Evolutionary conservation across 2,888 invertebrate species (phyloP).

Genomic region (Smittia aterrima): DNA sequence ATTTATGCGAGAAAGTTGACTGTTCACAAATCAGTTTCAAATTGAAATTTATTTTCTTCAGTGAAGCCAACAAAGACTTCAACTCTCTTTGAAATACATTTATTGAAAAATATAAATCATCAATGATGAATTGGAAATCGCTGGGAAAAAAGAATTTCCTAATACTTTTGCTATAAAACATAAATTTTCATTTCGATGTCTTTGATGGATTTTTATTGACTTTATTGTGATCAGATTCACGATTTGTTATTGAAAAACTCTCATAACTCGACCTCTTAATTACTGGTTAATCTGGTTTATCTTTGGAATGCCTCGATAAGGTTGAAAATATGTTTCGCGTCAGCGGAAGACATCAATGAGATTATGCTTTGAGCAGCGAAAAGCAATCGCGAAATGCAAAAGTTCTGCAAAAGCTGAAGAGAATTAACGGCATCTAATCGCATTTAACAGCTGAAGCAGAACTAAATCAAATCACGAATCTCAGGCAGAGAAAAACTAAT

Average conservation of each 20-base stretch:
- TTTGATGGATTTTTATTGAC: not conserved
- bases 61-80: too few species aligned
- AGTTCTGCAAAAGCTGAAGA: not conserved
- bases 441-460: not conserved
- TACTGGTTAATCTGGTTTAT: conserved; percentile 22
- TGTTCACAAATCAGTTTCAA: too few species aligned
- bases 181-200: conserved; percentile 4
- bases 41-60: too few species aligned
- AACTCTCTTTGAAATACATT: too few species aligned
- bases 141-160: not conserved
- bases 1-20: too few species aligned
- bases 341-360: conserved; percentile 10
- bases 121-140: not conserved
- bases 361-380: not conserved
- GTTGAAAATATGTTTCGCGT: not conserved
- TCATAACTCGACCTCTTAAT: conserved; percentile 23
- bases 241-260: not conserved
- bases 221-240: not conserved
- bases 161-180: not conserved
- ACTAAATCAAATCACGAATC: conserved; percentile 8
- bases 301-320: not conserved
- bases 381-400: not conserved
- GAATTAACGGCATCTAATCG: conserved; percentile 4
- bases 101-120: not conserved
- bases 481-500: not conserved